Base-by-base conservation (phyloP, 2,888 invertebrate genomes). In the Didymodactylos carnosus region DNA sequence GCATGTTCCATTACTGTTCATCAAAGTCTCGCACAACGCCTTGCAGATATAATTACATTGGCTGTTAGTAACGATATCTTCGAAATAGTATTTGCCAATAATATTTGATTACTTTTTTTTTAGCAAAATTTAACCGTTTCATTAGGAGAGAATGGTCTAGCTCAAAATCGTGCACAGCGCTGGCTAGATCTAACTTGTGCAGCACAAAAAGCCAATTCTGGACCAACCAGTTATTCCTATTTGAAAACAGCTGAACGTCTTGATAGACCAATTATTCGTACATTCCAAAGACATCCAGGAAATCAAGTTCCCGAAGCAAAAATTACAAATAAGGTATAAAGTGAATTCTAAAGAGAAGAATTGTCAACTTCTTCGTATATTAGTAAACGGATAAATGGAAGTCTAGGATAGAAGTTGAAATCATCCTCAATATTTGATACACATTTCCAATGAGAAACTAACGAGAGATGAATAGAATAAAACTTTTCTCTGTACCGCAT, bases 251-350 rank as follows among this genome's bases (percentile, higher is more conserved):
- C 81, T 43, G 83, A 83, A 77, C 78, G 79, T 43, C 77, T 83
- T 39, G 79, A 82, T 75, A 78, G 83, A n/a, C 83, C 83, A 19
- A 77, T 82, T 73, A 80, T 83, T 40, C 77, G 78, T 19, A 79
- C 81, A 23, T 82, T 80, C 78, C 83, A 83, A 77, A 76, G 81
- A 73, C 83, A 83, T 77, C 82, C 82, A 27, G 83, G 83, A 39
- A 82, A 79, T 70, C 82, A 83, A 76, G 75, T 83, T 46, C 82
- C 83, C 10, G 83, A 83, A 76, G 80, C 83, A 41, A 71, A 74
- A 72, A 62, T 71, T 25, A 62, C 29, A 13, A 35, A 25, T 16
- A 74, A 74, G 62, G 74, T 74, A 74, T n/a, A 39, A n/a, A n/a
- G n/a, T n/a, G n/a, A n/a, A n/a, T n/a, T n/a, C n/a, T n/a, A n/a